Evolutionary conservation across 2,113 vertebrate species (phyloP), one percentile per base, ranked within the genome.

Genomic region (Gambusia affinis): DNA sequence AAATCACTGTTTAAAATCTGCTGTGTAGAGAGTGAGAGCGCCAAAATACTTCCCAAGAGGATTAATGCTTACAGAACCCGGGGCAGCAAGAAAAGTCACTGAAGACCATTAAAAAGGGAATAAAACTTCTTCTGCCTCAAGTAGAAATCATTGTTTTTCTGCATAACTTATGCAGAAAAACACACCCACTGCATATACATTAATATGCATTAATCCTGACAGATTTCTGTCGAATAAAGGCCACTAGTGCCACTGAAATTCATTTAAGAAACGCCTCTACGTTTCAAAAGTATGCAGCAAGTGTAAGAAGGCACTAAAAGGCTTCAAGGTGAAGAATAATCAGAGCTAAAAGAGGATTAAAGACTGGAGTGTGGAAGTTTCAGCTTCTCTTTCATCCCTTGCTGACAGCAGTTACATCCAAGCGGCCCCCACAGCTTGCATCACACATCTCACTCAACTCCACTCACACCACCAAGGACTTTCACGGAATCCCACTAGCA

Each of bases 141-240:
- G 22, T 14, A 30, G 14, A 0, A 0, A 76, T 22, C 19, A 3
- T 42, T 42, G 12, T 42, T 0, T 17, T 57, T 64, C 60, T 39
- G 42, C 44, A 61, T 37, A 17, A 31, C n/a, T 19, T 57, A 39
- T 29, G 12, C 27, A 27, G 27, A 27, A 27, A 27, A 27, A 27
- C 27, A 27, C 27, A 27, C 27, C 27, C 27, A 1, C 27, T 27
- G 27, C 27, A 27, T 27, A 27, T 27, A 27, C 27, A 27, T 27
- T 27, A 27, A 27, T 27, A 27, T 27, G 27, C 27, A 27, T 27
- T 27, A 27, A 27, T 27, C 35, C 35, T 37, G 35, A 11, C 35
- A 11, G 35, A 11, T 37, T 11, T 11, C 35, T 37, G 10, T 37
- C 0, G 35, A 37, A 3, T 37, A 11, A 37, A 37, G 35, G 35